Conservation (phyloP, 2,888 invertebrate genomes). For the Meganola albula region DNA sequence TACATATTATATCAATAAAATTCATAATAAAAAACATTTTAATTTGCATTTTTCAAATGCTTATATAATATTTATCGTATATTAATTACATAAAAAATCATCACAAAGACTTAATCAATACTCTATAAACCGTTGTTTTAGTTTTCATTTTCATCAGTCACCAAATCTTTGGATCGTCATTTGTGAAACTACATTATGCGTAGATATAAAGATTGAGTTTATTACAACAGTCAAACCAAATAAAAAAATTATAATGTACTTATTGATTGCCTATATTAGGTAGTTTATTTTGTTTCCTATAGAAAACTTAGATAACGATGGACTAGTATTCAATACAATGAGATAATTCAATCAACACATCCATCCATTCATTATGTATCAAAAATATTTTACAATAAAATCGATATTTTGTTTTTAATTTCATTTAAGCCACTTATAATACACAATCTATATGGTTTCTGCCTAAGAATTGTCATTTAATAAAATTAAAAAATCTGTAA, state of each 20-base stretch:
- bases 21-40: slow-evolving; percentile 7
- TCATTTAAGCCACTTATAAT: slow-evolving; percentile 16
- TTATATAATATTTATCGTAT: slow-evolving; percentile 23
- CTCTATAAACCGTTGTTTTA: slow-evolving; percentile 8
- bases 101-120: slow-evolving; percentile 26
- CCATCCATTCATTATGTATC: slow-evolving; percentile 33
- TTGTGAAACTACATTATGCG: slow-evolving; percentile 15
- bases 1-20: too few relatives aligned
- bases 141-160: slow-evolving; percentile 21
- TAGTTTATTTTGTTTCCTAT: slow-evolving; percentile 28
- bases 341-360: slow-evolving; percentile 37
- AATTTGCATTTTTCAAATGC: slow-evolving; percentile 29
- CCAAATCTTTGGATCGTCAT: slow-evolving; percentile 22
- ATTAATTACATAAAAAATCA: slow-evolving; percentile 29
- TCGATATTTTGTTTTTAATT: slow-evolving; percentile 18
- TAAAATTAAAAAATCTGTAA: too few relatives aligned
- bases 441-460: too few relatives aligned
- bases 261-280: slow-evolving; percentile 28
- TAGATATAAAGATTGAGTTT: slow-evolving; percentile 10
- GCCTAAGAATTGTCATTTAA: too few relatives aligned
- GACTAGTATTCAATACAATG: slow-evolving; percentile 63
- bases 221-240: slow-evolving; percentile 11
- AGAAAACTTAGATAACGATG: slow-evolving; percentile 44
- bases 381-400: slow-evolving; percentile 29
- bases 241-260: slow-evolving; percentile 19